Conservation (phyloP, 2,888 invertebrate genomes). For the Graphium colonna region DNA sequence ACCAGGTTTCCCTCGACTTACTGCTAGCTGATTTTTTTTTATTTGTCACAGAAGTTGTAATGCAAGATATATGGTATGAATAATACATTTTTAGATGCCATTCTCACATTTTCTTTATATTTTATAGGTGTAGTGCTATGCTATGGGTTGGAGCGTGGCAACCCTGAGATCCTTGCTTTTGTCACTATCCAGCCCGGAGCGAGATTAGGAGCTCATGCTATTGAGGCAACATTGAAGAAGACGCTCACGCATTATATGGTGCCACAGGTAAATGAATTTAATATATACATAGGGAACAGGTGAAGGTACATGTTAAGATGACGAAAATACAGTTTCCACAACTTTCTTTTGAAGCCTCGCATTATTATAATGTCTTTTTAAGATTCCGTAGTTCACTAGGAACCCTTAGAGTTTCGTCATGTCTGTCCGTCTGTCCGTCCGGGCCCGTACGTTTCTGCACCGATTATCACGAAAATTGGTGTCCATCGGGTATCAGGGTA, state of each 20-base stretch:
- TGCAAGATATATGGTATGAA: too few relatives aligned
- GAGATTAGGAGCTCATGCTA: slow-evolving; percentile 75
- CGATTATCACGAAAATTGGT: too few relatives aligned
- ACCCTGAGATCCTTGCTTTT: slow-evolving; percentile 87
- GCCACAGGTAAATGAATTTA: slow-evolving; percentile 86
- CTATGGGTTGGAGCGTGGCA: slow-evolving; percentile 86
- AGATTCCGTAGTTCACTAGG: too few relatives aligned
- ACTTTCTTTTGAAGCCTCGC: slow-evolving; percentile 2
- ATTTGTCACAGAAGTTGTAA: slow-evolving; percentile 7
- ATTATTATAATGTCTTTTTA: too few relatives aligned
- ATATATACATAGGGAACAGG: too few relatives aligned
- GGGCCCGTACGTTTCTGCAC: too few relatives aligned
- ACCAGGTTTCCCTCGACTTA: slow-evolving; percentile 12
- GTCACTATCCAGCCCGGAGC: slow-evolving; percentile 71
- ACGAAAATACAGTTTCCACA: background rate
- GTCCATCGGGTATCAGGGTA: too few relatives aligned
- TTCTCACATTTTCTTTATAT: too few relatives aligned
- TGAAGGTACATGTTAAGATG: too few relatives aligned
- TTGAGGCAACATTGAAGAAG: slow-evolving; percentile 83
- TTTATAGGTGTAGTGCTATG: slow-evolving; percentile 88
- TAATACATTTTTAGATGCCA: too few relatives aligned
- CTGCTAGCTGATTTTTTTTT: slow-evolving; percentile 16
- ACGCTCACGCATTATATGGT: slow-evolving; percentile 88
- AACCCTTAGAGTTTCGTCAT: too few relatives aligned
- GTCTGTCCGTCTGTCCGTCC: too few relatives aligned